These are phyloP conservation scores for Axinella damicornis DNA, from an alignment of 37 sponge, comb jelly and placozoan species.

Conservation along the genomic window DNA sequence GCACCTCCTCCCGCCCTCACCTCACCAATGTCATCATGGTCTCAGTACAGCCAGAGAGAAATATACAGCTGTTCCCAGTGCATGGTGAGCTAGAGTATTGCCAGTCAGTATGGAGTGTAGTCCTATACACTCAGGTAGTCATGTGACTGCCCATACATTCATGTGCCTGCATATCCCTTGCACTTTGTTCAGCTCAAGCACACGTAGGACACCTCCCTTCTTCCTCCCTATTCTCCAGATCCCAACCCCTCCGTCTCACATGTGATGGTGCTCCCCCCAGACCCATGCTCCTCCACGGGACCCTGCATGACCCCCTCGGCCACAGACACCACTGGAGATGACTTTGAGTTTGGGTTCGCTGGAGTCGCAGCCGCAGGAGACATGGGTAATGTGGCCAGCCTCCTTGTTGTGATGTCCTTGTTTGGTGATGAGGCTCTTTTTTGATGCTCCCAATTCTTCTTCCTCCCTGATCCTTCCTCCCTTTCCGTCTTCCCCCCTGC, in stretches of 20 bases:
- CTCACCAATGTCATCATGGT: conserved; percentile 69
- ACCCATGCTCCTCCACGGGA: conserved; percentile 41
- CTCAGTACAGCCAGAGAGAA: conserved; percentile 81
- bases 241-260: conserved; percentile 47
- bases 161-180: conserved; percentile 4
- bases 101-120: too few relatives aligned
- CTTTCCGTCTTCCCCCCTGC: too few relatives aligned
- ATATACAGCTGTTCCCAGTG: conserved; percentile 65
- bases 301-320: conserved; percentile 37
- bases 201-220: background rate
- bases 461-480: too few relatives aligned
- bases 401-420: too few relatives aligned
- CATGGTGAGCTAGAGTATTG: conserved; percentile 61
- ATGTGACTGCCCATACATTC: background rate
- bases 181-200: background rate
- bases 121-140: too few relatives aligned
- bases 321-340: conserved; percentile 29
- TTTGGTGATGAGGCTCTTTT: too few relatives aligned
- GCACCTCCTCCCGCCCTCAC: conserved; percentile 35
- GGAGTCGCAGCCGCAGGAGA: background rate
- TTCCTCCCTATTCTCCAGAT: conserved; percentile 18
- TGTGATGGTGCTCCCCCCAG: conserved; percentile 72
- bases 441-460: too few relatives aligned
- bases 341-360: background rate
- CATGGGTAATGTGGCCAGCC: conserved; percentile 9